Evolutionary conservation across 1,140 invertebrate species (phyloP).

Genomic region (Drosophila eugracilis): DNA sequence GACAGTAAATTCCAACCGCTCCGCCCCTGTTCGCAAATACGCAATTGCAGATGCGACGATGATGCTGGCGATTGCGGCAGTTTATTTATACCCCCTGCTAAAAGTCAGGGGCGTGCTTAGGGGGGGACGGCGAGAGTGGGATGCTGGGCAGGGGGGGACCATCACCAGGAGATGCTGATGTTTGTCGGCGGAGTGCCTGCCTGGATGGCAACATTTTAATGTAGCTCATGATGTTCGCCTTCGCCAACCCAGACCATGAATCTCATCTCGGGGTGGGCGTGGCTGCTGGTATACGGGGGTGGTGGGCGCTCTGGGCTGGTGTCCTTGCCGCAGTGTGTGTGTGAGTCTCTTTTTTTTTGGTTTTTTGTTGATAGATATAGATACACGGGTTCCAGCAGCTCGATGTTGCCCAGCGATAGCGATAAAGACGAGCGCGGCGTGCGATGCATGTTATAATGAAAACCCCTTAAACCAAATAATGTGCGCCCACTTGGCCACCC

Average conservation of each 20-base stretch:
- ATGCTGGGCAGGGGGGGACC: background rate
- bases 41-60: conserved; percentile 81
- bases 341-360: no score
- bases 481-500: conserved; percentile 26
- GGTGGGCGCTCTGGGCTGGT: background rate
- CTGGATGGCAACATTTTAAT: conserved; percentile 75
- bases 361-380: conserved; percentile 43
- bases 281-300: conserved; percentile 24
- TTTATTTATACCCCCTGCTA: conserved; percentile 69
- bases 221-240: conserved; percentile 62
- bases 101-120: background rate
- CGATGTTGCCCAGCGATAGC: conserved; percentile 71
- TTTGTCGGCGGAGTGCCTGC: conserved; percentile 10
- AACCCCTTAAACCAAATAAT: conserved; percentile 82
- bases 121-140: conserved; percentile 7
- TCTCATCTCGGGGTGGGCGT: conserved; percentile 54
- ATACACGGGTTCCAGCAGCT: conserved; percentile 49
- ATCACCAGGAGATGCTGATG: conserved; percentile 20
- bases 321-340: conserved; percentile 35
- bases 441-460: conserved; percentile 82
- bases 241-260: conserved; percentile 30
- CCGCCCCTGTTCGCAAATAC: conserved; percentile 57
- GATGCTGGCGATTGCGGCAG: conserved; percentile 79
- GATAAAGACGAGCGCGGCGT: conserved; percentile 74
- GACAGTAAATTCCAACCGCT: conserved; percentile 37